phyloP scores from a whole-genome alignment of 2,113 vertebrate species.

The Grus americana region DNA sequence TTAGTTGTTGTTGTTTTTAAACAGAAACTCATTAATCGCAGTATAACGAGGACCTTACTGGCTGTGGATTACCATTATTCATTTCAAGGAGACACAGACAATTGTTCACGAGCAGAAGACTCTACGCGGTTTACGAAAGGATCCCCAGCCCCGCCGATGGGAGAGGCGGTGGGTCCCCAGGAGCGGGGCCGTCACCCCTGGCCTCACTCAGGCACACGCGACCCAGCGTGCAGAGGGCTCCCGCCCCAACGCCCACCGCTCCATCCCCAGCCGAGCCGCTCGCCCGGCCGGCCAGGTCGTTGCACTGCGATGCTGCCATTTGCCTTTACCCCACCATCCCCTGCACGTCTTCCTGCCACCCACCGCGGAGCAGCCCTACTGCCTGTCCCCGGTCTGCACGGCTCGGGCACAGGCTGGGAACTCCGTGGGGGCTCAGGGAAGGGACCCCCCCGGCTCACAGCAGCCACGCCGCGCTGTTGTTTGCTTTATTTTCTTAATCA shows the following conservation, averaged over 20 bases:
- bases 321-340: not conserved
- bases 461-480: not conserved
- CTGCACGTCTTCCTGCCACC: not conserved
- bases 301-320: not conserved
- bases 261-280: rapidly evolving
- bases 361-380: not conserved
- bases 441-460: not conserved
- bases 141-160: not conserved
- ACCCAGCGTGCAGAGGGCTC: not conserved
- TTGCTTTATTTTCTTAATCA: constrained; percentile 9
- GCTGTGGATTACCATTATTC: not conserved
- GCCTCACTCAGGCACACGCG: rapidly evolving
- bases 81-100: not conserved
- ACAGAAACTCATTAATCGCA: not conserved
- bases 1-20: not conserved
- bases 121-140: not conserved
- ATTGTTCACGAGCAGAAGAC: not conserved
- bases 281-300: not conserved
- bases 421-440: not conserved
- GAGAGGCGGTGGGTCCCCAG: not conserved
- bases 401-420: rapidly evolving
- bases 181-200: not conserved
- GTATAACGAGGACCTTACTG: not conserved
- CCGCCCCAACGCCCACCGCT: not conserved
- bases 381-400: rapidly evolving